Percentiles rank a stretch among this genome's conserved stretches.
Evolutionary conservation across 2,888 invertebrate species (phyloP).

Genomic region (Hirtodrosophila cameraria): DNA sequence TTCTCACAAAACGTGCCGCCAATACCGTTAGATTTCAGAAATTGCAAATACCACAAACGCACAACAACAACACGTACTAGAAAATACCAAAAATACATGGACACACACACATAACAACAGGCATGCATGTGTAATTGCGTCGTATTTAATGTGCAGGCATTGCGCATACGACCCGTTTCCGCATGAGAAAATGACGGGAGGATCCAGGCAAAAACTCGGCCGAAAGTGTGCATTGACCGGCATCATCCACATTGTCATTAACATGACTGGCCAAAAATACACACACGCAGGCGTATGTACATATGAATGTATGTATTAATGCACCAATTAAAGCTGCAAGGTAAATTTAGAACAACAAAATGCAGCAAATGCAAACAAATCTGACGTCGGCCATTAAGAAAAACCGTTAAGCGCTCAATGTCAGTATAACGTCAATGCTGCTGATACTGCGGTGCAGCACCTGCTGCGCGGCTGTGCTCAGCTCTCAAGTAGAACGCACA

Average conservation of each 20-base stretch:
- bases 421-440: conserved; percentile 64
- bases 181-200: conserved; percentile 36
- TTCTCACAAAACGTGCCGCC: conserved; percentile 35
- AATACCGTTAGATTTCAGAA: conserved; percentile 56
- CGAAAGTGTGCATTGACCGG: conserved; percentile 74
- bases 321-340: conserved; percentile 27
- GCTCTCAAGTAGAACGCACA: conserved; percentile 4
- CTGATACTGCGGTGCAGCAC: conserved; percentile 22
- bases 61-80: conserved; percentile 3
- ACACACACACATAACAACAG: conserved; percentile 24
- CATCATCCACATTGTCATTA: conserved; percentile 7
- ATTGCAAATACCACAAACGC: conserved; percentile 1
- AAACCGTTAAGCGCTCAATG: conserved; percentile 66
- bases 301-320: conserved; percentile 21
- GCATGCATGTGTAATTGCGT: conserved; percentile 53
- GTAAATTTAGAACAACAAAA: conserved; percentile 59
- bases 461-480: conserved; percentile 2
- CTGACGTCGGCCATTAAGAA: conserved; percentile 55
- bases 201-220: conserved; percentile 61
- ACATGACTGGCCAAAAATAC: conserved; percentile 34
- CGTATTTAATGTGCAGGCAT: conserved; percentile 45
- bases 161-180: conserved; percentile 70
- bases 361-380: conserved; percentile 30
- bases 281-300: conserved; percentile 26
- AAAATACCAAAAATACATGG: neutral